Evolutionary conservation across 2,113 vertebrate genomes (phyloP).

Genomic region (Protobothrops mucrosquamatus): DNA sequence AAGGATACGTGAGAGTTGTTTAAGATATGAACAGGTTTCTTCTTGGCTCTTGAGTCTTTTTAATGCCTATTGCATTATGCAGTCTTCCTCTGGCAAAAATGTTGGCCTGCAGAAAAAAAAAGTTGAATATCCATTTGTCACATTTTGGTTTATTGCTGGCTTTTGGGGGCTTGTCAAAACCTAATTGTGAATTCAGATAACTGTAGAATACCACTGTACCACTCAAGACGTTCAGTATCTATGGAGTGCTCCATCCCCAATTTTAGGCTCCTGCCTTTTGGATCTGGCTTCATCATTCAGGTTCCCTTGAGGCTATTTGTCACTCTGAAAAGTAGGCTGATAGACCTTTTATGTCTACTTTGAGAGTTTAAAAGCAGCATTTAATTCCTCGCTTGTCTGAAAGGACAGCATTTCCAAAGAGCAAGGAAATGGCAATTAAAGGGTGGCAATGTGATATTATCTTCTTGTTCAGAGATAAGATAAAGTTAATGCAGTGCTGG

Average conservation of each 20-base stretch:
- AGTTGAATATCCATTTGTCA: not conserved
- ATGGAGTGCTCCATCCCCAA: not conserved
- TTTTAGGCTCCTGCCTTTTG: not conserved
- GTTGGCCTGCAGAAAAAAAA: not conserved
- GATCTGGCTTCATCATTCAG: not conserved
- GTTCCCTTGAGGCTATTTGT: not conserved
- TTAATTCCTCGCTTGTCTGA: not conserved
- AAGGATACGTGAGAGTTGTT: not conserved
- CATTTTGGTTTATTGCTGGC: not conserved
- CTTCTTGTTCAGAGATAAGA: not conserved
- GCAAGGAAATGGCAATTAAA: not conserved
- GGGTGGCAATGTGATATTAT: not conserved
- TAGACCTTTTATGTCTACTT: not conserved
- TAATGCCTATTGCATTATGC: not conserved
- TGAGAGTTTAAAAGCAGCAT: not conserved
- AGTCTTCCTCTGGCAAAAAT: not conserved
- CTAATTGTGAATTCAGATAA: conserved; percentile 1
- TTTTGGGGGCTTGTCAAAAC: not conserved
- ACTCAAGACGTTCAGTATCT: not conserved
- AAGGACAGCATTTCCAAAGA: not conserved
- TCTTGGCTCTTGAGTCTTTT: not conserved
- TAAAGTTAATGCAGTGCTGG: not conserved
- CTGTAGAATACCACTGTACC: not conserved
- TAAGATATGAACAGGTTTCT: not conserved
- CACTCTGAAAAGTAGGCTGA: not conserved